Conservation (phyloP, 2,113 vertebrate species). For the Myotis lucifugus region DNA sequence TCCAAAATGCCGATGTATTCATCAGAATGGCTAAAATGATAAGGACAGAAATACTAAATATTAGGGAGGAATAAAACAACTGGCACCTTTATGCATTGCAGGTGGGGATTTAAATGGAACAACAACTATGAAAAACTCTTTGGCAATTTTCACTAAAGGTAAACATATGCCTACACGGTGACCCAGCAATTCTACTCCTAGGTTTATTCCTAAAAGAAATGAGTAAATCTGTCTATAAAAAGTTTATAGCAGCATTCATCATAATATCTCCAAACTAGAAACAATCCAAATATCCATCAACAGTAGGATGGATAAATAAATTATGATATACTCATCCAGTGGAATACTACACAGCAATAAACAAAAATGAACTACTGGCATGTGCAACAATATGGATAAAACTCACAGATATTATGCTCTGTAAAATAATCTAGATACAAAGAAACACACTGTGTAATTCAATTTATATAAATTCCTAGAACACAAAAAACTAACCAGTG, state of each 20-base stretch:
- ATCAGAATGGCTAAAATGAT: not conserved
- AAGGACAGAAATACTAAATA: not conserved
- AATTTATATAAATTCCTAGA: slow-evolving; percentile 16
- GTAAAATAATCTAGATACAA: not conserved
- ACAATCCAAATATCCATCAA: not conserved
- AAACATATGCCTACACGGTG: not conserved
- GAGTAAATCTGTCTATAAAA: not conserved
- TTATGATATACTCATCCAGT: not conserved
- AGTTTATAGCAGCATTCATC: not conserved
- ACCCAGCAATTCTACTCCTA: not conserved
- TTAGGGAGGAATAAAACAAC: not conserved
- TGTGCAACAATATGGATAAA: not conserved
- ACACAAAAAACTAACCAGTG: not conserved
- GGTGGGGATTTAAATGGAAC: not conserved
- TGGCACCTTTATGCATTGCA: not conserved
- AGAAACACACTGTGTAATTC: not conserved
- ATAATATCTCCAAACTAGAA: not conserved
- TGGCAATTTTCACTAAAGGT: not conserved
- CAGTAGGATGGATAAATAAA: not conserved
- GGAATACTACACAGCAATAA: not conserved
- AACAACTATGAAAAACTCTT: not conserved
- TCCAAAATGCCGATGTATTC: not conserved
- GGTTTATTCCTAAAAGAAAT: not conserved
- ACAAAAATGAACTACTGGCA: not conserved
- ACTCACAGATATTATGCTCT: not conserved